Percentiles rank a stretch among this genome's conserved stretches.
phyloP scores from a whole-genome alignment of 1,140 invertebrate species.

The Caerostris darwini region DNA sequence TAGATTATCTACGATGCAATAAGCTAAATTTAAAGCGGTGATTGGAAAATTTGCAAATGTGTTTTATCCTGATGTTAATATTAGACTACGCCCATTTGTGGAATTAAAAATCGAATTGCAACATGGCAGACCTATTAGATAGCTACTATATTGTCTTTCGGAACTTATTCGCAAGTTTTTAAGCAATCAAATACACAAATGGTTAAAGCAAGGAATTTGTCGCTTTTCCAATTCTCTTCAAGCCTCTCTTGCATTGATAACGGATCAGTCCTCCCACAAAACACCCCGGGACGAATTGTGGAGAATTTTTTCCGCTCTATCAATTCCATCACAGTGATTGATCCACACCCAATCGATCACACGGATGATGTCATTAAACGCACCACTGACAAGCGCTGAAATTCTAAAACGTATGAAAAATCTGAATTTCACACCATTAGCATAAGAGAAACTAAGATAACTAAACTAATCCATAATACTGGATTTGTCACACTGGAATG shows the following conservation, averaged over 20 bases:
- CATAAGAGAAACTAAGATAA: not conserved
- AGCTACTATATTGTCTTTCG: not conserved
- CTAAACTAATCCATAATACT: not conserved
- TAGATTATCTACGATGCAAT: not conserved
- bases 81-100: not conserved
- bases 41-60: not conserved
- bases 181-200: not conserved
- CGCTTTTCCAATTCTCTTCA: not conserved
- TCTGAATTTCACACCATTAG: not conserved
- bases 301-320: conserved; percentile 3
- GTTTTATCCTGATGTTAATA: not conserved
- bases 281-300: not conserved
- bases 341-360: conserved; percentile 23
- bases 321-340: conserved; percentile 8
- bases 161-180: not conserved
- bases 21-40: not conserved
- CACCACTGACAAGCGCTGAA: not conserved
- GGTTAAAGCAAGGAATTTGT: not conserved
- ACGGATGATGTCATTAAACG: conserved; percentile 22
- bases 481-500: not conserved
- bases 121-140: not conserved
- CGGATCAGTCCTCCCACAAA: not conserved
- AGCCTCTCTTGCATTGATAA: not conserved
- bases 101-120: conserved; percentile 11
- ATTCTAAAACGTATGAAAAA: not conserved